Evolutionary conservation across 2,888 invertebrate species (phyloP), one percentile per base, ranked within the genome.

Genomic region (Tetanocera ferruginea): DNA sequence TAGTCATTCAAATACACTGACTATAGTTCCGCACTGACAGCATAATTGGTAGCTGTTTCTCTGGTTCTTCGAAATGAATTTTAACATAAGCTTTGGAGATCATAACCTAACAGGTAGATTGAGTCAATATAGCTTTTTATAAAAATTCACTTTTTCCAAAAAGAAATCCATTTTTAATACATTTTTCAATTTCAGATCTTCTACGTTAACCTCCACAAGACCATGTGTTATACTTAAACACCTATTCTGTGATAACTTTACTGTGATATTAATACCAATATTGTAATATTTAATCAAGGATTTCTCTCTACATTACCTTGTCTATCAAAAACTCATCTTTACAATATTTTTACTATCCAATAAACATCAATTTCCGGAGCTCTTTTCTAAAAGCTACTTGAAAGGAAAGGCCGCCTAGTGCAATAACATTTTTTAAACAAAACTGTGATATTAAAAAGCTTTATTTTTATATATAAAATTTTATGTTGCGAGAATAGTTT

Each of bases 361-460:
- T 31, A 17, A 31, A 17, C 28, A 51, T 3, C 43, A 49, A 28
- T 28, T 69, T 51, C 49, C 17, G 5, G 31, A 6, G 5, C 1
- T 23, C 9, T 34, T 34, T 37, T n/a, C 3, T 37, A 66, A 37
- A 17, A 43, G 37, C 5, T 11, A 23, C 60, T 14, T 19, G 51
- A 60, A 2, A 60, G 43, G 14, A 37, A 34, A 8, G 73, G 73
- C 73, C 73, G 60, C 34, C 23, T 2, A 62, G 60, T 73, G 73
- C 73, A 73, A 73, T 73, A 73, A 62, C 8, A 34, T 37, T 37
- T 60, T 25, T 49, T 31, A 19, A 57, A 62, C 25, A 4, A 37
- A 43, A 23, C 60, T 60, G 73, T 73, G 73, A 73, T 73, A 43
- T 5, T 11, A 23, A 37, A 52, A 62, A 73, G 73, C 73, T 73